Conservation (phyloP, 2,797 vertebrate species). For the Lepidocolaptes lacrymiger region DNA sequence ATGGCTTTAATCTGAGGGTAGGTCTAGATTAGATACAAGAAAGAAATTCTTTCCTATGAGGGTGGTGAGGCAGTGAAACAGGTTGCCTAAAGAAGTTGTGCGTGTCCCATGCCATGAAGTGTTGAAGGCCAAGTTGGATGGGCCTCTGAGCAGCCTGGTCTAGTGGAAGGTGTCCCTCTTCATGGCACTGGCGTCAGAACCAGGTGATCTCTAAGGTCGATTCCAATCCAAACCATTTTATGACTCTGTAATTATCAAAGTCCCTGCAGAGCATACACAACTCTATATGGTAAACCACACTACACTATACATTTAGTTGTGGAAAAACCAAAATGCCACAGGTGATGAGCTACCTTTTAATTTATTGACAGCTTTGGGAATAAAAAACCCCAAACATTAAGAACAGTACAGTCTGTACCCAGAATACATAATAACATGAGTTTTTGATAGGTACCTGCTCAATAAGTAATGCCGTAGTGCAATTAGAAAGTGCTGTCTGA, state of each 20-base stretch:
- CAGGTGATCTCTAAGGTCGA: accelerated
- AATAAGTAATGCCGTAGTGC: accelerated
- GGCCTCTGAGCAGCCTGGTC: not conserved
- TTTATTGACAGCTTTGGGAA: not conserved
- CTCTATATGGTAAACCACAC: accelerated
- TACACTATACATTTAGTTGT: accelerated
- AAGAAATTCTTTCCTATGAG: not conserved
- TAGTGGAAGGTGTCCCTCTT: not conserved
- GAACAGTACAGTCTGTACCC: not conserved
- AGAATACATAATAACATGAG: too few species aligned
- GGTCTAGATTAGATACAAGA: not conserved
- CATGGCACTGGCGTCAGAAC: not conserved
- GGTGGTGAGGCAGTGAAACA: not conserved
- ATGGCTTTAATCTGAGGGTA: not conserved
- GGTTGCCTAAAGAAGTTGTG: too few species aligned
- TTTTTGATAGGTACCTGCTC: not conserved
- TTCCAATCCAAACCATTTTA: not conserved
- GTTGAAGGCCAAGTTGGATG: not conserved
- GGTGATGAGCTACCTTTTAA: not conserved
- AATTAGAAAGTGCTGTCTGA: not conserved
- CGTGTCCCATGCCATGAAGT: not conserved
- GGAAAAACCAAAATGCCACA: accelerated
- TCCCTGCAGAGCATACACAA: not conserved
- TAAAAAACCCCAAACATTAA: too few species aligned
- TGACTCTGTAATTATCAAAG: not conserved